Base-by-base conservation (phyloP, 2,888 invertebrate genomes). In the Chironomus tentans region DNA sequence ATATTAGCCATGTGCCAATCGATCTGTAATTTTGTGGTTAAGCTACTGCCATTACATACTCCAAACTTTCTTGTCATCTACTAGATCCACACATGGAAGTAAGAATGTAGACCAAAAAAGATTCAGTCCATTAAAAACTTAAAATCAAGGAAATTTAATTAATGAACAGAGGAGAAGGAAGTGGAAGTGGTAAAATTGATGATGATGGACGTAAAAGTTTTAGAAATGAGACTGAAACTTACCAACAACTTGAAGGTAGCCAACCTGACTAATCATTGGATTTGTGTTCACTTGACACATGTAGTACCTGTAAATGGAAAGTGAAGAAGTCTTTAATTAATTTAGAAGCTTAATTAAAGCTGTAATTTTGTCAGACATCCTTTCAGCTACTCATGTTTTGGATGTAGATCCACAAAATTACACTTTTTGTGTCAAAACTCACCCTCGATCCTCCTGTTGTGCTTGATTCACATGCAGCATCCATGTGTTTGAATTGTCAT, bases 221-320 rank as follows among this genome's bases (percentile, higher is more conserved):
- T 56, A 2, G 13, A 15, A 15, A 18, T 15, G 18, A 22, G 62
- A 18, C 5, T 15, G 50, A 72, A 74, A 85, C 93, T 89, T 82
- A 95, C 96, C 95, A 56, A 95, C 94, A 78, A 96, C 95, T 85
- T 95, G 94, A 61, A 96, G 88, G 82, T 93, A 95, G 77, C 96
- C 96, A 50, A 95, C 94, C 88, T 95, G 95, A 82, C 93, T 95
- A 82, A 95, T 95, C 95, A 96, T 95, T 0, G 96, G 96, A 84
- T 93, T 92, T 70, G 95, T 95, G 85, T 96, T 96, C 79, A 74
- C 74, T 68, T 74, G 68, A 68, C 68, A 68, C 68, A 74, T 68
- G 74, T 74, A 68, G 15, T 74, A 74, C 48, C 74, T 74, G 65
- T 12, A 50, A 50, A 50, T 50, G 50, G 50, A 50, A 15, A 4